Evolutionary conservation across 2,797 vertebrate species (phyloP).

Genomic region (Silurus aristotelis): DNA sequence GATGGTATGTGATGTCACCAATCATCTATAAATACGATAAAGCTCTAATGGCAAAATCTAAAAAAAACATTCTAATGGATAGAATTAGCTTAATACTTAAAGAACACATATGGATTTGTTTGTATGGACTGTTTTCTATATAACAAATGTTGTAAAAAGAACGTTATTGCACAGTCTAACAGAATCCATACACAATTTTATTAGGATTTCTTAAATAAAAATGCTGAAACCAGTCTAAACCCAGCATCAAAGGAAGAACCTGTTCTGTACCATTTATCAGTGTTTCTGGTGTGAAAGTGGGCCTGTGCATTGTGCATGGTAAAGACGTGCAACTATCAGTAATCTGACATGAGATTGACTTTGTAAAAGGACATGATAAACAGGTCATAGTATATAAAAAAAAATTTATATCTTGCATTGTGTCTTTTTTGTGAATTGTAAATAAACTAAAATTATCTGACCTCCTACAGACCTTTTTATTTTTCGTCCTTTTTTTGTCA

Average conservation of each 20-base stretch:
- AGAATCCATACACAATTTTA: too few species aligned
- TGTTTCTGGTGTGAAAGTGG: neutral
- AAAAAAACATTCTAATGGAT: neutral
- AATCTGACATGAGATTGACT: neutral
- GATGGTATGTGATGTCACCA: neutral
- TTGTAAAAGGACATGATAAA: neutral
- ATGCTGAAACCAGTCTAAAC: neutral
- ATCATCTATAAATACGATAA: neutral
- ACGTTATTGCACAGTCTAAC: neutral
- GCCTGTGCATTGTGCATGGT: neutral
- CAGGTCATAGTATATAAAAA: neutral
- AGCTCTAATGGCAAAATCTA: neutral
- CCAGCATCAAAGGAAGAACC: neutral
- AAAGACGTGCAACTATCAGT: neutral
- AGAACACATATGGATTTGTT: neutral
- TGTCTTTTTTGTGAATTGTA: neutral
- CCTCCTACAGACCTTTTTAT: neutral
- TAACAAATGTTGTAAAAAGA: neutral
- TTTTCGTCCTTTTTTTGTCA: neutral
- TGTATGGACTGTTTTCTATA: neutral
- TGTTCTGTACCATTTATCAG: neutral
- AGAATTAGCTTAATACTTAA: neutral
- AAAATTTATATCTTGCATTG: neutral
- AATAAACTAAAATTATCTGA: neutral
- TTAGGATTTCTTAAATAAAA: neutral